phyloP scores from a whole-genome alignment of 1,140 invertebrate species.

The Batillaria attramentaria region DNA sequence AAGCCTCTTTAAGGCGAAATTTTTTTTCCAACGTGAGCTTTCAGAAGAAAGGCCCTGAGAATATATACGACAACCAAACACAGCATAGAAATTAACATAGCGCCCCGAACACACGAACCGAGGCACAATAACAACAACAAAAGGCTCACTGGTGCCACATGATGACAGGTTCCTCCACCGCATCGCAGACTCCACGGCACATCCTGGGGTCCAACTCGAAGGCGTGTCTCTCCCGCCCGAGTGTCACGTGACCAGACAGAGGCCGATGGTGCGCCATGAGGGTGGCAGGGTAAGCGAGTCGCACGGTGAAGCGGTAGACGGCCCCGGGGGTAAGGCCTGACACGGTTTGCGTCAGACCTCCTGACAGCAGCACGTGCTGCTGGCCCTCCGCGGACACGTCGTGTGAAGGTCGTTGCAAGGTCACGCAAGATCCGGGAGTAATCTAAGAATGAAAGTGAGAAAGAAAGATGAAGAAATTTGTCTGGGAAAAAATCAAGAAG shows the following conservation, averaged over 20 bases:
- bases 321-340: background rate
- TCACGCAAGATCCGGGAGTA: conserved; percentile 13
- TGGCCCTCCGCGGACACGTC: conserved; percentile 22
- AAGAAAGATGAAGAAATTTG: background rate
- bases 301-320: conserved; percentile 28
- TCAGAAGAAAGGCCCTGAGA: too few species aligned
- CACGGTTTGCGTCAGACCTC: conserved; percentile 21
- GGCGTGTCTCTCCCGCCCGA: conserved; percentile 9
- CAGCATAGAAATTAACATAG: too few species aligned
- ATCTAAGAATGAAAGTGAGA: background rate
- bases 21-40: too few species aligned
- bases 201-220: conserved; percentile 34
- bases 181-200: conserved; percentile 23
- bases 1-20: too few species aligned
- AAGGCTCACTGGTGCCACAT: conserved; percentile 43
- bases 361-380: conserved; percentile 18
- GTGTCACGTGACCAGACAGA: conserved; percentile 22
- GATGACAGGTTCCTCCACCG: conserved; percentile 16
- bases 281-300: conserved; percentile 28
- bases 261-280: conserved; percentile 25
- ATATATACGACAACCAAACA: too few species aligned
- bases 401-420: background rate
- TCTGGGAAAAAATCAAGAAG: background rate
- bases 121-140: too few species aligned
- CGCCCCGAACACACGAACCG: too few species aligned